Evolutionary conservation across 30 jellyfish, hydroid and myxozoan genomes (phyloP).

Genomic region (Rhopilema esculentum): DNA sequence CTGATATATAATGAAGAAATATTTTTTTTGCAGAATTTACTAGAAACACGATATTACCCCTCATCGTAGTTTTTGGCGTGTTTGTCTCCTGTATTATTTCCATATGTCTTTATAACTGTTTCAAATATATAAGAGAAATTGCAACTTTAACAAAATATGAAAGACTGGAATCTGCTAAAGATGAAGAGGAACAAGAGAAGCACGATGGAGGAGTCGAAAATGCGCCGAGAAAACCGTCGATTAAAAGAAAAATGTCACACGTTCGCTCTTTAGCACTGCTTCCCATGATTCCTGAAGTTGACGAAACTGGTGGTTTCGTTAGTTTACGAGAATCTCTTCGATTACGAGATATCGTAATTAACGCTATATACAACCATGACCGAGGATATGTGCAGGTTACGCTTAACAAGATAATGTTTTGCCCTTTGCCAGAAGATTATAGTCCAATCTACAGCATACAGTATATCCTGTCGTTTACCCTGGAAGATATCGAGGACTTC

Average conservation of each 20-base stretch:
- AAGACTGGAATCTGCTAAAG: neutral
- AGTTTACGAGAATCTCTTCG: neutral
- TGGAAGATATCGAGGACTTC: neutral
- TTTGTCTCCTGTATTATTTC: neutral
- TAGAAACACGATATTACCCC: neutral
- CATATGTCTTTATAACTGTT: slow-evolving; percentile 8
- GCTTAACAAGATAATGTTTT: neutral
- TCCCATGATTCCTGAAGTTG: neutral
- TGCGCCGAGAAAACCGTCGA: slow-evolving; percentile 2
- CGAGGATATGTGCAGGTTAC: slow-evolving; percentile 7
- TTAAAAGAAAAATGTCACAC: neutral
- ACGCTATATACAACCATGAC: slow-evolving; percentile 4
- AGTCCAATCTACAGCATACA: slow-evolving; percentile 4
- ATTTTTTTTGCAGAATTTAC: neutral
- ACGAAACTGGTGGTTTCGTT: neutral
- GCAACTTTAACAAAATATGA: neutral
- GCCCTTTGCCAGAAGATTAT: slow-evolving; percentile 6
- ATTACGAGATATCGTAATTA: slow-evolving; percentile 1
- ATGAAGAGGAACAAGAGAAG: neutral
- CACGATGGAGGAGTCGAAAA: neutral
- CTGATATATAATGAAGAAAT: neutral
- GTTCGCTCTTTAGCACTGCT: neutral
- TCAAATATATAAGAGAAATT: slow-evolving; percentile 6
- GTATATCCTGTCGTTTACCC: slow-evolving; percentile 5
- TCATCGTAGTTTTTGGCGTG: slow-evolving; percentile 24